Base-by-base conservation (phyloP, 92 coral and sea anemone genomes). In the Pocillopora grandis region DNA sequence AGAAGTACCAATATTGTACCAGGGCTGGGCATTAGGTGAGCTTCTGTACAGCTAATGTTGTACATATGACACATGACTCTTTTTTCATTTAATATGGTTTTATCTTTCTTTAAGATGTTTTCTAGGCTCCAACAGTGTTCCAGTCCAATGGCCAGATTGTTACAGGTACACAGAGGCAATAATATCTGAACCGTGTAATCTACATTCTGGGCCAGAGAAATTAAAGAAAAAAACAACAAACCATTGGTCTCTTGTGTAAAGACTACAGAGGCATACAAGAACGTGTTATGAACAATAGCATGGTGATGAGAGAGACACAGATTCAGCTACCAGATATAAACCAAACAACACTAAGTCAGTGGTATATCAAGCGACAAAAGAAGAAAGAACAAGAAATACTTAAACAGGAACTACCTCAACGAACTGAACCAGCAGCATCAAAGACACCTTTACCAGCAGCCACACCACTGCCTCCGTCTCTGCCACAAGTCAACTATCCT, bases 241-340 rank as follows among this genome's bases (percentile, higher is more conserved):
- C 36, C 83, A 88, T 17, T 92, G 91, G 91, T 21, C 88, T 3
- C 79, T 92, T 1, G 66, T 62, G 79, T 62, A 59, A 35, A 13
- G 60, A 69, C 33, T 93, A 90, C 84, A 72, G 69, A 19, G 17
- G 17, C 12, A 92, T 92, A 5, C 80, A 91, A 33, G 76, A 87
- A 23, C 48, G 37, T 0, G 76, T 87, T 5, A 56, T 90, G 0
- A 71, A 62, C 75, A 87, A 85, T 67, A 89, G 68, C 4, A 27
- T 9, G 23, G 88, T 87, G 18, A 90, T 90, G 88, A 36, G 74
- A 20, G 76, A 74, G 14, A 87, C 89, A 14, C 77, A 77, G 3
- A 76, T 90, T 10, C 95, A 92, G 71, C 72, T 92, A 89, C 89
- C 85, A 62, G 95, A 92, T 52, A 71, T 92, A 80, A 92, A 88